Evolutionary conservation across 2,797 vertebrate genomes (phyloP).

Genomic region (Prionace glauca): DNA sequence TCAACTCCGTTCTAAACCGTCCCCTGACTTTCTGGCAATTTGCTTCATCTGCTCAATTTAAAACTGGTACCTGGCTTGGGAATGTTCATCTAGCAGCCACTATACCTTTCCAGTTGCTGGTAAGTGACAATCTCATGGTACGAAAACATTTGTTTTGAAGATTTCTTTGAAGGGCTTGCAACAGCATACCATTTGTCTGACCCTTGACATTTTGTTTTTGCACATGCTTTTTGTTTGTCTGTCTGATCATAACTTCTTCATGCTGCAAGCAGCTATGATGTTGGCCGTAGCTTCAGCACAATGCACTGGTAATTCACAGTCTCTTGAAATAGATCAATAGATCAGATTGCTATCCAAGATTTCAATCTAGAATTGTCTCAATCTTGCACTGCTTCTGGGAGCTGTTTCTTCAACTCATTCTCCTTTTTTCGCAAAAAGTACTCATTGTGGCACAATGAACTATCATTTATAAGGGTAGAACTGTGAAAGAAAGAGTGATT

Average conservation of each 20-base stretch:
- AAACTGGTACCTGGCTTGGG: neutral
- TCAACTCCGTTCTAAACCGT: too few relatives aligned
- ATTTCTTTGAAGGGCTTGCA: neutral
- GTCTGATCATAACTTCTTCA: neutral
- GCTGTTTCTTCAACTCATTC: neutral
- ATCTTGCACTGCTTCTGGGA: neutral
- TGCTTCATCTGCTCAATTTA: neutral
- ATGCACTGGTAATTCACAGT: neutral
- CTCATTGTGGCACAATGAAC: too few relatives aligned
- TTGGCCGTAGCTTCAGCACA: neutral
- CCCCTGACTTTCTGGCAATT: neutral
- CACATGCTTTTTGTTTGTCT: neutral
- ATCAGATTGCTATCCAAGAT: neutral
- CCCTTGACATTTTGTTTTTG: neutral
- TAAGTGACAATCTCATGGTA: neutral
- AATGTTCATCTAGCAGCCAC: neutral
- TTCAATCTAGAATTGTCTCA: neutral
- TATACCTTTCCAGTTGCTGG: neutral
- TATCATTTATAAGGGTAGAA: neutral
- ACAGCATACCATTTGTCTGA: neutral
- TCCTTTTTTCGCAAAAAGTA: neutral
- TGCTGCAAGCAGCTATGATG: neutral
- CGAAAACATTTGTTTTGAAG: neutral
- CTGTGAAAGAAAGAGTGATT: too few relatives aligned
- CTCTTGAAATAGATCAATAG: neutral